Percentiles rank a stretch among this genome's conserved stretches.
Conservation (phyloP, 1,140 invertebrate species). For the Aphis craccivora region DNA sequence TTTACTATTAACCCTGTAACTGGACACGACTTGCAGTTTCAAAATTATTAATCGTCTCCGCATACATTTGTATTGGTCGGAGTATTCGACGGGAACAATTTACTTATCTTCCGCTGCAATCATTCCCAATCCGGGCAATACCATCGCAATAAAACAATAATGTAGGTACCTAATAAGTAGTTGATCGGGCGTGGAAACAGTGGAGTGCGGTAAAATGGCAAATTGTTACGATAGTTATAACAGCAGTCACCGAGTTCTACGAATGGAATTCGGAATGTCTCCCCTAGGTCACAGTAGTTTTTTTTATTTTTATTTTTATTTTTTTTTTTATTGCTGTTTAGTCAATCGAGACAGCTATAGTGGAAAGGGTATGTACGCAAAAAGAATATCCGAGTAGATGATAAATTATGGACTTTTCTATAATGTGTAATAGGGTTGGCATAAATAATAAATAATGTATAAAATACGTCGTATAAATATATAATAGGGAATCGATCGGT, state of each 20-base stretch:
- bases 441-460: conserved; percentile 28
- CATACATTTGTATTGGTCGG: background rate
- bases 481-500: background rate
- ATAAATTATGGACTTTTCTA: conserved; percentile 38
- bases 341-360: conserved; percentile 11
- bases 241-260: background rate
- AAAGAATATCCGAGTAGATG: conserved; percentile 28
- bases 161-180: background rate
- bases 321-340: conserved; percentile 29
- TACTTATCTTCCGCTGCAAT: conserved; percentile 14
- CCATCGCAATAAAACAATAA: conserved; percentile 18
- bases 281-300: background rate
- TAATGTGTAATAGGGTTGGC: conserved; percentile 2
- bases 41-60: conserved; percentile 41
- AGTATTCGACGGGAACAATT: background rate
- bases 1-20: background rate
- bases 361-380: background rate
- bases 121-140: background rate
- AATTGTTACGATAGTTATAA: conserved; percentile 34
- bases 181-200: background rate
- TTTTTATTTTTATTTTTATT: no score
- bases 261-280: conserved; percentile 39
- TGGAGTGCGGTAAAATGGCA: background rate
- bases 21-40: background rate
- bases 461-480: background rate